Evolutionary conservation across 1,140 invertebrate species (phyloP).

Genomic region (Adoxophyes honmai): DNA sequence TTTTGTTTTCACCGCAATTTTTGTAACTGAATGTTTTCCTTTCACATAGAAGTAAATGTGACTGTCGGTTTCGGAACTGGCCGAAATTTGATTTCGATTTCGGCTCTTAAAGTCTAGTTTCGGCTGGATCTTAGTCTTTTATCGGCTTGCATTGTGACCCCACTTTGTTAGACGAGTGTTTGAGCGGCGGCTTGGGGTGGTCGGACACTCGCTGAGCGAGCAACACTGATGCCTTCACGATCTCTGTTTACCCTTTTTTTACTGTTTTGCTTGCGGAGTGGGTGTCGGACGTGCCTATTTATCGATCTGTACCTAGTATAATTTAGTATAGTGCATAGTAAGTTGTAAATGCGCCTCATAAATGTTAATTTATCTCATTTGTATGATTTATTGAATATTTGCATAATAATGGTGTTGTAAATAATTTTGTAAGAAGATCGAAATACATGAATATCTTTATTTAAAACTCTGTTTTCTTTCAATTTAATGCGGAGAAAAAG

Average conservation of each 20-base stretch:
- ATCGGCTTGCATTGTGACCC: too few relatives aligned
- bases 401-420: slow-evolving; percentile 71
- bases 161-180: too few relatives aligned
- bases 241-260: too few relatives aligned
- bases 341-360: slow-evolving; percentile 55
- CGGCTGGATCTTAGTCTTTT: too few relatives aligned
- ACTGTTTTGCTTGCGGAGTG: not conserved
- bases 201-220: not conserved
- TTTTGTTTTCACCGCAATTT: too few relatives aligned
- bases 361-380: slow-evolving; percentile 65
- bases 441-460: slow-evolving; percentile 73
- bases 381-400: slow-evolving; percentile 64
- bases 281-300: slow-evolving; percentile 28
- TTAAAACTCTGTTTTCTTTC: slow-evolving; percentile 45
- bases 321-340: slow-evolving; percentile 27
- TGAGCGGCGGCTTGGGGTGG: not conserved
- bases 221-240: not conserved
- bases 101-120: too few relatives aligned
- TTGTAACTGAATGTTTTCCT: too few relatives aligned
- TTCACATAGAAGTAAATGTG: too few relatives aligned
- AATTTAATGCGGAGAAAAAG: too few relatives aligned
- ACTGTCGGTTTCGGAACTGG: too few relatives aligned
- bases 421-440: slow-evolving; percentile 73
- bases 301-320: slow-evolving; percentile 42
- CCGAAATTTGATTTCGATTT: too few relatives aligned